Evolutionary conservation across 2,888 invertebrate genomes (phyloP).

Genomic region (Synanthedon andrenaeformis): DNA sequence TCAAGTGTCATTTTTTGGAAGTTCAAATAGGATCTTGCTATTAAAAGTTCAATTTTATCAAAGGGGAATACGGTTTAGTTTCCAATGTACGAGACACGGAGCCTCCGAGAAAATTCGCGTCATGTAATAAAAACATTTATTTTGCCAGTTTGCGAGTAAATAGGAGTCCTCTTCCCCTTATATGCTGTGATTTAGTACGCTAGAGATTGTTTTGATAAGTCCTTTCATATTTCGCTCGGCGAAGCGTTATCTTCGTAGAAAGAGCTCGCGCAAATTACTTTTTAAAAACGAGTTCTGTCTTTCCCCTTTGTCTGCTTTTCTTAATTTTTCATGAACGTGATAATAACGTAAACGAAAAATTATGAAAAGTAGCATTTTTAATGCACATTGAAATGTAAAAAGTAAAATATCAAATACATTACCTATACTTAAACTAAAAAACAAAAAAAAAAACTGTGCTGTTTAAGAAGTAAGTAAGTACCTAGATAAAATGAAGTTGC

Average conservation of each 20-base stretch:
- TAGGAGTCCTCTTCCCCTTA: conserved; percentile 64
- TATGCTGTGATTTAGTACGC: conserved; percentile 67
- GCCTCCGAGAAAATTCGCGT: conserved; percentile 64
- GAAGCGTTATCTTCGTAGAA: conserved; percentile 62
- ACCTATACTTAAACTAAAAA: no score
- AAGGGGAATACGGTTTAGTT: conserved; percentile 17
- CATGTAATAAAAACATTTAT: conserved; percentile 71
- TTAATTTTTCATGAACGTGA: conserved; percentile 22
- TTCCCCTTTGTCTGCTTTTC: conserved; percentile 11
- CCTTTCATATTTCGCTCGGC: conserved; percentile 63
- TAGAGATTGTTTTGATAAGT: conserved; percentile 67
- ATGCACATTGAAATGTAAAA: no score
- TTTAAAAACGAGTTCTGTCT: conserved; percentile 27
- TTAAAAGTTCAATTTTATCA: conserved; percentile 11
- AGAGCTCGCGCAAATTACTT: conserved; percentile 44
- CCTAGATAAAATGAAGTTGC: no score
- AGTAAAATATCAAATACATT: no score
- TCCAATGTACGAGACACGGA: conserved; percentile 24
- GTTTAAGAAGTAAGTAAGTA: no score
- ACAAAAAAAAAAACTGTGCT: no score
- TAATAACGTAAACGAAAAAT: no score
- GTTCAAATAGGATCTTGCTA: not conserved
- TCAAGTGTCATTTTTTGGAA: not conserved
- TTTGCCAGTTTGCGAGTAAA: conserved; percentile 67
- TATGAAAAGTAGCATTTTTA: no score